Evolutionary conservation across 2,888 invertebrate species (phyloP), one percentile per base, ranked within the genome.

Genomic region (Acanthacorydalis orientalis): DNA sequence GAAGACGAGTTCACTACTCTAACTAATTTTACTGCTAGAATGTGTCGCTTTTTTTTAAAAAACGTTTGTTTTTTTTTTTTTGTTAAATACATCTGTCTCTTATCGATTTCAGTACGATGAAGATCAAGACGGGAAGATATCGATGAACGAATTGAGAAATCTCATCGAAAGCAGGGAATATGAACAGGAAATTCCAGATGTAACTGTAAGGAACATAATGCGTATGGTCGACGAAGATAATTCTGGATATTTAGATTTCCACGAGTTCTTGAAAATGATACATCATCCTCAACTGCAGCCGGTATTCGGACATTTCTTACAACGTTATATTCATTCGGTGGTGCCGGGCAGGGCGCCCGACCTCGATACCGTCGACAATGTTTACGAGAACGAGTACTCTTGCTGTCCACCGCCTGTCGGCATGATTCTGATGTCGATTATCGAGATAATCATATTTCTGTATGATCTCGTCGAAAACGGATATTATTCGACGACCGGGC

Each of bases 341-440:
- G 46, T 56, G 37, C 54, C 55, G 12, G 52, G 51, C 11, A 48
- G 47, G 3, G 46, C 23, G 12, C 55, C 66, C 31, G 51, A 59
- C 46, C 56, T 58, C 41, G 62, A 66, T 38, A 60, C 64, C 15
- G 56, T 58, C 40, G 83, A 83, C 69, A 84, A 83, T 2, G 77
- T 79, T 7, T 93, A 93, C 65, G 83, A 91, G 59, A 84, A 89
- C 57, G 84, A 92, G 61, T 97, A 96, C 70, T 82, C 78, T 51
- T 93, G 97, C 60, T 83, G 80, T 63, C 97, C 96, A 11, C 97
- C 96, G 1, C 82, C 88, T 0, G 60, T 97, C 47, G 88, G 91
- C 60, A 92, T 97, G 86, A 77, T 93, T 52, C 68, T 89, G 51
- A 82, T 96, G 57, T 91, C 90, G 4, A 58, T 93, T 49, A 68